Evolutionary conservation across 2,113 vertebrate species (phyloP), one percentile per base, ranked within the genome.

Genomic region (Speoplatyrhinus poulsoni): DNA sequence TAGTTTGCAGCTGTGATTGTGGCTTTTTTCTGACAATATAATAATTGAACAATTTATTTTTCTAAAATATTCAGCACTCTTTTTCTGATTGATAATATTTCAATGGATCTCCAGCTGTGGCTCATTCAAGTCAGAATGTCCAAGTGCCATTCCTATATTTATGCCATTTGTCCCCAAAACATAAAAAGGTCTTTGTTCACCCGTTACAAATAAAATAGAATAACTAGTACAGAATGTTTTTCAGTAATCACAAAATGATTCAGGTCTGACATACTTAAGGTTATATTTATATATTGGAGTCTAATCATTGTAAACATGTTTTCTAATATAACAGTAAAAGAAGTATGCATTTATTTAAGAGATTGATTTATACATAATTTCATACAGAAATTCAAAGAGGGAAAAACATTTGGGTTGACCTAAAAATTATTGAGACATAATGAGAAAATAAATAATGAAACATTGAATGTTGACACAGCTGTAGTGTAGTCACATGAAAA

Each of bases 221-320:
- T 17, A 46, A 79, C 48, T 61, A 55, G 9, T 62, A 75, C 17
- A 72, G 32, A 68, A 15, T 19, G 19, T 33, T 47, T 15, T 33
- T 6, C 55, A 17, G 9, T 49, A 60, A 12, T 5, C 13, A 19
- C 46, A 33, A 76, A 73, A 60, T 33, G 41, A 72, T 72, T 47
- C 67, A 15, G 76, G 54, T 56, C 66, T 80, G 26, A 75, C 53
- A 60, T 61, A 56, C 17, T 65, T 3, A 62, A 77, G 63, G 76
- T 57, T 9, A 72, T 8, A 2, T 36, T 65, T 79, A 33, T 72
- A 72, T 64, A 54, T 16, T 67, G 46, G 65, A 69, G 65, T 77
- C 68, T 69, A 19, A 26, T 26, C 26, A 26, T 71, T 86, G 87
- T 86, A 88, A 88, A 87, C 85, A 81, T 56, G 67, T 77, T 75